Base-by-base conservation (phyloP, 2,113 vertebrate species). In the Pterocles orientalis region DNA sequence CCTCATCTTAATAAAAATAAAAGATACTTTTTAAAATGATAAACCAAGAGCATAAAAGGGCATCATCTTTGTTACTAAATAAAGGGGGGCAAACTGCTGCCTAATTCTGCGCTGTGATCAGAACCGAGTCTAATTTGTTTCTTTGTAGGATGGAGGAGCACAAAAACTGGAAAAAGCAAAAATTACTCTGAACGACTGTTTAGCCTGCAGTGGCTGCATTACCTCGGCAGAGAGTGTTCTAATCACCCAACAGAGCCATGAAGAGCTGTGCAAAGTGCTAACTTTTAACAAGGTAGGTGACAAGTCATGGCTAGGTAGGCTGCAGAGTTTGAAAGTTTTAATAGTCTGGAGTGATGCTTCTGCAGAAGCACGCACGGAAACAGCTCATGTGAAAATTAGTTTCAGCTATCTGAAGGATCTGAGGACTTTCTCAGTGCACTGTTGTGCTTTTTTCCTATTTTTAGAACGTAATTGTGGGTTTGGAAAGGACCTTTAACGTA, bases 131-230 rank as follows among this genome's bases (percentile, higher is more conserved):
- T 54, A 2, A 7, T 61, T 20, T 89, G n/a, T 86, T 89, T 53
- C 28, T 80, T 75, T 82, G 6, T n/a, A 99, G 99, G 99, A 99
- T 33, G 99, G 99, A 21, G 98, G 85, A 45, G 98, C 96, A 20
- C 98, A 97, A 50, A 99, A 98, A 93, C 98, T 99, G 85, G 99
- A 99, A 73, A 99, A 98, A 82, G 99, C 99, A 43, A 99, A 98
- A 90, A 99, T 99, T 87, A 99, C 98, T 0, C 97, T 99, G 79
- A 99, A 99, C 0, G 99, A 99, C 97, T 99, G 99, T 69, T 95
- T 99, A 95, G 99, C 99, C 1, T 99, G 99, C 90, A 99, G 99
- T 10, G 99, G 99, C 94, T 99, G 99, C 39, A 98, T 99, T 88
- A 99, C 99, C 2, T 99, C 99, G 0, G 99, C 99, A 1, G 99